A percentile compares a stretch with the other conserved stretches of the same genome.
These are phyloP conservation scores for Lasioglossum figueresi DNA, from an alignment of 2,888 invertebrate species.

Conservation along the genomic window DNA sequence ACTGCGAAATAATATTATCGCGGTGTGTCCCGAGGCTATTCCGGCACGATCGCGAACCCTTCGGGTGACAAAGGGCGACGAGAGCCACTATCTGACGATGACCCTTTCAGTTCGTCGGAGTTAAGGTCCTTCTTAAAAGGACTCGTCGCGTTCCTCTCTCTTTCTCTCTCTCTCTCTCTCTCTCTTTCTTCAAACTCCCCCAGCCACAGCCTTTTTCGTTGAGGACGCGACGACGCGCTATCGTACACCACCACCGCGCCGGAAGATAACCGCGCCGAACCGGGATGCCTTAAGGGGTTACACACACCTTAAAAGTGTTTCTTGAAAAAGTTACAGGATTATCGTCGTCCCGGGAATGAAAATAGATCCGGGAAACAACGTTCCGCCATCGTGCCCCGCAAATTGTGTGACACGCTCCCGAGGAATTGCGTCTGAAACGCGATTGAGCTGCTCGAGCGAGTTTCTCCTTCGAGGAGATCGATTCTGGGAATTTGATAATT, in stretches of 20 bases:
- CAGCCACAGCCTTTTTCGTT: neutral
- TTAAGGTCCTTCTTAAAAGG: constrained; percentile 59
- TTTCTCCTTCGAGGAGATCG: neutral
- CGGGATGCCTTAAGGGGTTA: constrained; percentile 48
- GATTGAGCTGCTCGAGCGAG: neutral
- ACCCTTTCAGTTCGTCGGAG: constrained; percentile 53
- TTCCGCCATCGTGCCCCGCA: neutral
- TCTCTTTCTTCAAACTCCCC: neutral
- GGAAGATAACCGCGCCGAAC: constrained; percentile 55
- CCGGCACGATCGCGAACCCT: constrained; percentile 39
- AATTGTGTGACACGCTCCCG: neutral
- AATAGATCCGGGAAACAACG: constrained; percentile 25
- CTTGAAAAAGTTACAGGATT: constrained; percentile 47
- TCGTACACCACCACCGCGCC: constrained; percentile 36
- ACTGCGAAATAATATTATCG: constrained; percentile 58
- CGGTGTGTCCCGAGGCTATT: constrained; percentile 23
- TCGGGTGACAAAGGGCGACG: constrained; percentile 56
- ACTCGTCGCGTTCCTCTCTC: constrained; percentile 22
- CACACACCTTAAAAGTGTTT: constrained; percentile 48
- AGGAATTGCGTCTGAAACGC: neutral
- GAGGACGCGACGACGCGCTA: constrained; percentile 41
- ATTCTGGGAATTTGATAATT: neutral
- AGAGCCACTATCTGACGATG: constrained; percentile 50
- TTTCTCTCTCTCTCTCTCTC: constrained; percentile 4
- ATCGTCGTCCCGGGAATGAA: constrained; percentile 43